Evolutionary conservation across 2,888 invertebrate species (phyloP).

Genomic region (Saturnia japonica): DNA sequence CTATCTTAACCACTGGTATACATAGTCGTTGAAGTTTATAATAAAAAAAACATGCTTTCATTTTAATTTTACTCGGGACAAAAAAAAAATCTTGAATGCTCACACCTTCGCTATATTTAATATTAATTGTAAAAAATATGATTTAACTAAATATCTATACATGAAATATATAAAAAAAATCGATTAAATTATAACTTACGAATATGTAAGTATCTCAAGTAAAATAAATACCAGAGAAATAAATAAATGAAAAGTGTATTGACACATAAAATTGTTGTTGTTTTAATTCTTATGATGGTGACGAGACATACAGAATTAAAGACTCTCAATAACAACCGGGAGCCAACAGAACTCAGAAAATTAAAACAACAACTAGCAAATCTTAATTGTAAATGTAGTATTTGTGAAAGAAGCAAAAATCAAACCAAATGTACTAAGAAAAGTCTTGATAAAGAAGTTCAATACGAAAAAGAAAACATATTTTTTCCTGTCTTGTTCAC

Average conservation of each 20-base stretch:
- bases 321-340: conserved; percentile 28
- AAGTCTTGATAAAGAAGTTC: conserved; percentile 37
- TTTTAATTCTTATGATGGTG: conserved; percentile 12
- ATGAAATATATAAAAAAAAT: no score
- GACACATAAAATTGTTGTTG: conserved; percentile 24
- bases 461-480: conserved; percentile 29
- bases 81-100: no score
- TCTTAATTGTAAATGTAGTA: conserved; percentile 50
- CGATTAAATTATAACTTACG: neutral
- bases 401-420: conserved; percentile 30
- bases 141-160: no score
- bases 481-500: neutral
- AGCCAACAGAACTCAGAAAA: conserved; percentile 52
- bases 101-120: no score
- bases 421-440: neutral
- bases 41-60: neutral
- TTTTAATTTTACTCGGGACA: neutral
- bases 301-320: neutral
- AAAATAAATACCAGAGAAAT: conserved; percentile 13
- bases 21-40: neutral
- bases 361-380: conserved; percentile 56
- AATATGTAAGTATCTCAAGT: conserved; percentile 7
- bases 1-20: neutral
- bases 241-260: conserved; percentile 25
- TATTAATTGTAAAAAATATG: no score